phyloP scores from a whole-genome alignment of 2,113 vertebrate genomes.

The Salvelinus fontinalis region DNA sequence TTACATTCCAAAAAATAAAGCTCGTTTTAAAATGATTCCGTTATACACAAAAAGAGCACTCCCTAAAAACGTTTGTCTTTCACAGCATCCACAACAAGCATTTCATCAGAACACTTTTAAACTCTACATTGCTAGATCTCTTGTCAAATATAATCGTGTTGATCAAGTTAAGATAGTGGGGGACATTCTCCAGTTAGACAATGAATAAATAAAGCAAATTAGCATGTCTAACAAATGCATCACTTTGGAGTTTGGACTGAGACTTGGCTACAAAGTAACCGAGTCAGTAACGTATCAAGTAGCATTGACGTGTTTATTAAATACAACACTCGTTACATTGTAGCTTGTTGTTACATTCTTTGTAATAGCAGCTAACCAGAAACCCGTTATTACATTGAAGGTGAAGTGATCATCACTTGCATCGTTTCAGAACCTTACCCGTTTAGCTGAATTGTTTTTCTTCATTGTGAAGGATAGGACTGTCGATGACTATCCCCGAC shows the following conservation, averaged over 20 bases:
- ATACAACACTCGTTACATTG: background rate
- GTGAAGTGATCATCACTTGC: background rate
- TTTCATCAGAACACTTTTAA: background rate
- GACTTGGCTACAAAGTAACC: background rate
- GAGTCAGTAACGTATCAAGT: conserved; percentile 11
- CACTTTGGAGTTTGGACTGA: conserved; percentile 3
- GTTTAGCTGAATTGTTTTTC: conserved; percentile 79
- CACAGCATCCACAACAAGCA: background rate
- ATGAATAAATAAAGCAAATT: background rate
- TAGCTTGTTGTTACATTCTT: background rate
- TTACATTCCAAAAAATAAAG: background rate
- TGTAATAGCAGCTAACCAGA: background rate
- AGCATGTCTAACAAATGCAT: conserved; percentile 17
- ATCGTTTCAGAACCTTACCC: conserved; percentile 69
- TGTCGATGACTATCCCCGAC: conserved; percentile 14
- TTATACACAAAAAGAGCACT: background rate
- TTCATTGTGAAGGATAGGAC: conserved; percentile 67
- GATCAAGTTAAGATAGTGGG: background rate
- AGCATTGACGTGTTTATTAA: background rate
- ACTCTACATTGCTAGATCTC: background rate
- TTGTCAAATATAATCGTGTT: background rate
- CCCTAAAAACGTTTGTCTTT: background rate
- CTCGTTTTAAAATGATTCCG: background rate
- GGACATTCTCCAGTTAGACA: too few species aligned
- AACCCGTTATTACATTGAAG: conserved; percentile 7